phyloP scores from a whole-genome alignment of 1,140 invertebrate genomes.

The Olivierus martensii region DNA sequence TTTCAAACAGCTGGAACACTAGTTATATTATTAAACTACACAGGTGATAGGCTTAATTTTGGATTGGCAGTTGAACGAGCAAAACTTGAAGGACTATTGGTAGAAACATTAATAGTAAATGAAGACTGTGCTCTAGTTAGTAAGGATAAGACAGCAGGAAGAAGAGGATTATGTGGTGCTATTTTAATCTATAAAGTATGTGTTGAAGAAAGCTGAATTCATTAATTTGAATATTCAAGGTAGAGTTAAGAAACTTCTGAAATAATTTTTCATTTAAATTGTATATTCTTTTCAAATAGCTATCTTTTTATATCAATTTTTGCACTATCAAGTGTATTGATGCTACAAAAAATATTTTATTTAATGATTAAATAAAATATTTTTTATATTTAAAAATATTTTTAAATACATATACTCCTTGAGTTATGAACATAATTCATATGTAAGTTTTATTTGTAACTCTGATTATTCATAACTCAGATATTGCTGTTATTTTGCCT shows the following conservation, averaged over 20 bases:
- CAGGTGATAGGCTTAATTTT: slow-evolving; percentile 74
- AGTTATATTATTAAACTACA: slow-evolving; percentile 69
- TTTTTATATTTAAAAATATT: too few relatives aligned
- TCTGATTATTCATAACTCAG: too few relatives aligned
- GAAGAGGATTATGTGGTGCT: slow-evolving; percentile 58
- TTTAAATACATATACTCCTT: too few relatives aligned
- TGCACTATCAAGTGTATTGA: too few relatives aligned
- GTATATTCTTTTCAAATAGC: too few relatives aligned
- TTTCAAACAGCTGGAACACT: slow-evolving; percentile 47
- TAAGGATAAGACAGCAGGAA: slow-evolving; percentile 40
- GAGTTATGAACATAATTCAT: too few relatives aligned
- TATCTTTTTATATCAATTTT: too few relatives aligned
- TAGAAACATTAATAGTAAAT: slow-evolving; percentile 49
- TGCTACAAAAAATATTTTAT: too few relatives aligned
- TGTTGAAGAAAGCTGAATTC: slow-evolving; percentile 1
- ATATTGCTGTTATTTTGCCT: too few relatives aligned
- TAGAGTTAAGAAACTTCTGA: background rate
- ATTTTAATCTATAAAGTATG: slow-evolving; percentile 53
- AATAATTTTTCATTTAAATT: too few relatives aligned
- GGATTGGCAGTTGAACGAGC: slow-evolving; percentile 63
- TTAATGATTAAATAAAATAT: too few relatives aligned
- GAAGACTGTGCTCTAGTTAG: slow-evolving; percentile 52
- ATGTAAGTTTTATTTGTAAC: too few relatives aligned
- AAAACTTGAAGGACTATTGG: slow-evolving; percentile 43
- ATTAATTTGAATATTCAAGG: background rate